Percentiles rank a stretch among this genome's conserved stretches.
Evolutionary conservation across 2,888 invertebrate species (phyloP).

Genomic region (Hybos culiciformis): DNA sequence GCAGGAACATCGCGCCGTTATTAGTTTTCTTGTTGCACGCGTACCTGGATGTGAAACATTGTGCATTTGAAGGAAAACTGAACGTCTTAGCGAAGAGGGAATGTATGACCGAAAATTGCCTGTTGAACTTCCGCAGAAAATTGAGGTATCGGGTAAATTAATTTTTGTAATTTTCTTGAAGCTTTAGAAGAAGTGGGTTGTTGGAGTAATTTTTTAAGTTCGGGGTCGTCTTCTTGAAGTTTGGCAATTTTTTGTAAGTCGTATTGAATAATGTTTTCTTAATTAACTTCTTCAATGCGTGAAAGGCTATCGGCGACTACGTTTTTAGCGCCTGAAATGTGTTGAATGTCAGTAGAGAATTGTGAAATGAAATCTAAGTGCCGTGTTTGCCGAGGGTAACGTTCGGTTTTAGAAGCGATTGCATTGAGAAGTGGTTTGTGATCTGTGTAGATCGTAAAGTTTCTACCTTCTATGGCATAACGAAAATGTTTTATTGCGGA

Average conservation of each 20-base stretch:
- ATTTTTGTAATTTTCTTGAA: conserved; percentile 2
- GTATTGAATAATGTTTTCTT: not conserved
- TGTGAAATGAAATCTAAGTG: conserved; percentile 10
- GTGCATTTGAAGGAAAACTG: not conserved
- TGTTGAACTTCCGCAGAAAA: conserved; percentile 1
- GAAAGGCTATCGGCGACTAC: conserved; percentile 9
- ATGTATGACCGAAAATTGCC: conserved; percentile 14
- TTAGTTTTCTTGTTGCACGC: conserved; percentile 13
- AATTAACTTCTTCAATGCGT: not conserved
- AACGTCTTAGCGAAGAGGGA: conserved; percentile 11
- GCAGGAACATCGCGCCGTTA: conserved; percentile 19
- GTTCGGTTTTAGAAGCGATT: conserved; percentile 6
- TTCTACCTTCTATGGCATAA: not conserved
- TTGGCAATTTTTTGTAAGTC: conserved; percentile 1
- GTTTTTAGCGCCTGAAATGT: conserved; percentile 6
- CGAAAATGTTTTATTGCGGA: not conserved
- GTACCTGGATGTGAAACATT: conserved; percentile 14
- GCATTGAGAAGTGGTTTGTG: conserved; percentile 1
- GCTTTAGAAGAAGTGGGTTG: conserved; percentile 2
- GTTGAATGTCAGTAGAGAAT: conserved; percentile 7
- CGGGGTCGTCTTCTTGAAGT: conserved; percentile 1
- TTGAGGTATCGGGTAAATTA: no score
- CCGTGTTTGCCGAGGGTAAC: conserved; percentile 7
- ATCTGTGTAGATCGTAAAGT: not conserved
- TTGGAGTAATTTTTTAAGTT: conserved; percentile 1